These are phyloP conservation scores for Cichladusa arquata DNA, from an alignment of 2,113 vertebrate genomes.

Conservation along the genomic window DNA sequence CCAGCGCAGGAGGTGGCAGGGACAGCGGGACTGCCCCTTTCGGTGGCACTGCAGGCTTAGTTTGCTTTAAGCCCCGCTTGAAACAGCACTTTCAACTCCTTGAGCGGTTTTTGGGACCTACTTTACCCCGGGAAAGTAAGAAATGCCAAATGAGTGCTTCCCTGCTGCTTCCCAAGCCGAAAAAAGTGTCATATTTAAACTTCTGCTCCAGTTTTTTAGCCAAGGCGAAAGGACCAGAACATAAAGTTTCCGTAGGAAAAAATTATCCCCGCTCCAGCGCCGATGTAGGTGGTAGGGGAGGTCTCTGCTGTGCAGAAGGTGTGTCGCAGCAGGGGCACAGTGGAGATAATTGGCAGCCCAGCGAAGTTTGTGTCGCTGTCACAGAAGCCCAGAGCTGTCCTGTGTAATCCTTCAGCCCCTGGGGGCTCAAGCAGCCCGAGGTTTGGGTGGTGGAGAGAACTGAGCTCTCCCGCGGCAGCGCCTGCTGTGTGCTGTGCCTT, in stretches of 20 bases:
- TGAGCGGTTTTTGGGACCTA: neutral
- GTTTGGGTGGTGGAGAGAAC: neutral
- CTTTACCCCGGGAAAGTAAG: neutral
- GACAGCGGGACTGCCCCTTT: slow-evolving; percentile 19
- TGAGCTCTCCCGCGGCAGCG: neutral
- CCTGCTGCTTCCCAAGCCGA: neutral
- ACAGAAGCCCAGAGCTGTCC: neutral
- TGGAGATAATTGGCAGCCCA: neutral
- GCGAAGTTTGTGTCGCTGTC: neutral
- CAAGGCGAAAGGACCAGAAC: neutral
- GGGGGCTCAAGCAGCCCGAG: neutral
- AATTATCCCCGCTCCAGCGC: neutral
- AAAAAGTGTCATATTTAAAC: neutral
- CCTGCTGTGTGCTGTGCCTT: neutral
- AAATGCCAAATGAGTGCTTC: neutral
- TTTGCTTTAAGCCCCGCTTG: neutral
- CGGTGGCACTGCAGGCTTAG: slow-evolving; percentile 8
- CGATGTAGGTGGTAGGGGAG: neutral
- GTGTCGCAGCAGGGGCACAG: neutral
- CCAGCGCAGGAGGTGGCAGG: neutral
- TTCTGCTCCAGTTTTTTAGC: neutral
- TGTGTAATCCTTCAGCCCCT: neutral
- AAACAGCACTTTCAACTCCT: neutral
- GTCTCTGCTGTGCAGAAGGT: neutral
- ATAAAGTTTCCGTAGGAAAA: neutral